Base-by-base conservation (phyloP, 2,113 vertebrate species). In the Notechis scutatus region DNA sequence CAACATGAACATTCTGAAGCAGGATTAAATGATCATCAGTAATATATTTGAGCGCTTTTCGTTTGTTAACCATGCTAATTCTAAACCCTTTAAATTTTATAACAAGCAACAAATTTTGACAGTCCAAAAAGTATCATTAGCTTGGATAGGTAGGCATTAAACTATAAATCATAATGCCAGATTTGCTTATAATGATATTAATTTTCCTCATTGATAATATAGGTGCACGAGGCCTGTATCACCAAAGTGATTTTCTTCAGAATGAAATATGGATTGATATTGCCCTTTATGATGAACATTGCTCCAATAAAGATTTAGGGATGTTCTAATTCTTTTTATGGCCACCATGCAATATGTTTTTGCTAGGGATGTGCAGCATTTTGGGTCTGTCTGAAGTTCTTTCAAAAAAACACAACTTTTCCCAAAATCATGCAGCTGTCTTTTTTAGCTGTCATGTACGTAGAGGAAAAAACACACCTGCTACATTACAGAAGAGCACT, bases 181-280 rank as follows among this genome's bases (percentile, higher is more conserved):
- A 91, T 56, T 64, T 56, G 50, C 26, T 90, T 85, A 39, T 92
- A 87, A 90, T 90, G 34, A 47, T 64, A 20, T 94, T 87, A 92
- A 87, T 87, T 92, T 81, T 90, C 24, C 26, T 87, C 39, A 88
- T 59, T 91, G 50, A 90, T 57, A 91, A 59, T 56, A 69, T 88
- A 39, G 29, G 26, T 42, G 85, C 88, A 59, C 54, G 10, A 81
- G 85, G 52, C 18, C 4, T 91, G 26, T 57, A 20, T 88, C 87
- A 74, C 29, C 15, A 81, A 56, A 39, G 23, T 45, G 5, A 90
- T n/a, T n/a, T 81, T 47, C 85, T 92, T 34, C 39, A 15, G 24
- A 23, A 5, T 90, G 39, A 90, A 92, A 90, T 88, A 88, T 88
- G n/a, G 64, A 69, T 45, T 74, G 39, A 29, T 39, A 21, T 29